A percentile compares a stretch with the other conserved stretches of the same genome.
These are phyloP conservation scores for Crypturellus undulatus DNA, from an alignment of 2,113 vertebrate species.

Conservation along the genomic window DNA sequence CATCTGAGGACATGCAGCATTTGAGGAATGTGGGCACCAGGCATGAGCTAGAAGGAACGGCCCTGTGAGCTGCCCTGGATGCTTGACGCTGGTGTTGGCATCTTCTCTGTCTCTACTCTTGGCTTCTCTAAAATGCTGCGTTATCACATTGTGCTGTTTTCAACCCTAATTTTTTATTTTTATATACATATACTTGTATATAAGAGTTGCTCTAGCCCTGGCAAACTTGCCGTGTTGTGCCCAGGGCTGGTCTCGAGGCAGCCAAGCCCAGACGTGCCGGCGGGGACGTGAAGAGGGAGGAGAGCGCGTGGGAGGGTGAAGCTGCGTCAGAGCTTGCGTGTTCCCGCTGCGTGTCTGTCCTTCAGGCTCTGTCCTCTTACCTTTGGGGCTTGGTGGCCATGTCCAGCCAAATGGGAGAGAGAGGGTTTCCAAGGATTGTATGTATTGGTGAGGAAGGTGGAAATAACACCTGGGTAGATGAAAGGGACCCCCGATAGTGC, in stretches of 20 bases:
- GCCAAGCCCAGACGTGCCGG: fast-evolving
- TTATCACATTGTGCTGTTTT: not conserved
- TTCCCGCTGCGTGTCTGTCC: not conserved
- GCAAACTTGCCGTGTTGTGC: not conserved
- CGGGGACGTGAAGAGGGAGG: not conserved
- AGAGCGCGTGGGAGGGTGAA: not conserved
- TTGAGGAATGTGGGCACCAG: not conserved
- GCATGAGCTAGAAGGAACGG: not conserved
- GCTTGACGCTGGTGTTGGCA: not conserved
- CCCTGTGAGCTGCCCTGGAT: not conserved
- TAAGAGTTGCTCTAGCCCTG: not conserved
- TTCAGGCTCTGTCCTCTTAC: not conserved
- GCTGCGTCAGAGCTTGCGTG: not conserved
- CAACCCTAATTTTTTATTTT: fast-evolving
- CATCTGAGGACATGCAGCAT: not conserved
- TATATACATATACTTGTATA: too few species aligned
- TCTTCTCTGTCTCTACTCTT: not conserved
- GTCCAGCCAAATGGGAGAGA: not conserved
- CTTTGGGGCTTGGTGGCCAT: not conserved
- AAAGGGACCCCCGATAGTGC: not conserved
- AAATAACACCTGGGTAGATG: not conserved
- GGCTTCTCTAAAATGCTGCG: not conserved
- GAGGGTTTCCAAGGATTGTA: fast-evolving
- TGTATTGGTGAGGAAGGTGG: not conserved
- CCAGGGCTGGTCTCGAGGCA: not conserved